Conservation (phyloP, 2,797 vertebrate species). For the Syngnathus rostellatus region DNA sequence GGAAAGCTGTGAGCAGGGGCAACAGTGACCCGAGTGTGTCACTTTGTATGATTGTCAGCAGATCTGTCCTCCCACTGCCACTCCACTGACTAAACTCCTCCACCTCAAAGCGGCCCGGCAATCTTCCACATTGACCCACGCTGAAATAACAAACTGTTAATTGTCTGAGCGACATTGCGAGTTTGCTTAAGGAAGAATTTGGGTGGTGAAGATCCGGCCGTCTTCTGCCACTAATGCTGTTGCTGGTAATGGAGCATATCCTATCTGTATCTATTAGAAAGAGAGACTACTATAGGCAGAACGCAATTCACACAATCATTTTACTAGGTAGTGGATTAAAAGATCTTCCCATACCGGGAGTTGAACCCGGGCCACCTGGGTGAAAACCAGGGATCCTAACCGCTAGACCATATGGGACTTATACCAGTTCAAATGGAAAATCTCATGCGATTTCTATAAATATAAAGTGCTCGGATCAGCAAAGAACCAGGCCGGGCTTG, state of each 20-base stretch:
- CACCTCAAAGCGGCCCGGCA: slow-evolving; percentile 33
- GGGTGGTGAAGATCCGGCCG: not conserved
- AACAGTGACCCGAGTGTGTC: slow-evolving; percentile 53
- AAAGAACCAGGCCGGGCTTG: too few species aligned
- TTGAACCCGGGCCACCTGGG: not conserved
- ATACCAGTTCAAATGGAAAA: too few species aligned
- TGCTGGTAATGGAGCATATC: not conserved
- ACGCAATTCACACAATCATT: not conserved
- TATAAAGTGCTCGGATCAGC: too few species aligned
- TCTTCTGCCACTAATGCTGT: not conserved
- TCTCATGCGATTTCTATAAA: too few species aligned
- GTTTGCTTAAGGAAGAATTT: not conserved
- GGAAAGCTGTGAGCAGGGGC: slow-evolving; percentile 31
- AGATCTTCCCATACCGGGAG: not conserved
- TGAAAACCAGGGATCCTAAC: not conserved
- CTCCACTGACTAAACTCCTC: slow-evolving; percentile 48
- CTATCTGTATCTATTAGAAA: not conserved
- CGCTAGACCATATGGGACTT: too few species aligned
- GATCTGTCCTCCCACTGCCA: slow-evolving; percentile 57
- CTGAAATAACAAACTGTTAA: not conserved
- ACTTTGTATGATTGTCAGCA: slow-evolving; percentile 52
- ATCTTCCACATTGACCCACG: slow-evolving; percentile 31
- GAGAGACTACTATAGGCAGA: not conserved
- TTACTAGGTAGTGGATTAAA: too few species aligned
- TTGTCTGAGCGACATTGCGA: not conserved